A percentile compares a stretch with the other conserved stretches of the same genome.
Evolutionary conservation across 2,113 vertebrate species (phyloP).

Genomic region (Sterna hirundo): DNA sequence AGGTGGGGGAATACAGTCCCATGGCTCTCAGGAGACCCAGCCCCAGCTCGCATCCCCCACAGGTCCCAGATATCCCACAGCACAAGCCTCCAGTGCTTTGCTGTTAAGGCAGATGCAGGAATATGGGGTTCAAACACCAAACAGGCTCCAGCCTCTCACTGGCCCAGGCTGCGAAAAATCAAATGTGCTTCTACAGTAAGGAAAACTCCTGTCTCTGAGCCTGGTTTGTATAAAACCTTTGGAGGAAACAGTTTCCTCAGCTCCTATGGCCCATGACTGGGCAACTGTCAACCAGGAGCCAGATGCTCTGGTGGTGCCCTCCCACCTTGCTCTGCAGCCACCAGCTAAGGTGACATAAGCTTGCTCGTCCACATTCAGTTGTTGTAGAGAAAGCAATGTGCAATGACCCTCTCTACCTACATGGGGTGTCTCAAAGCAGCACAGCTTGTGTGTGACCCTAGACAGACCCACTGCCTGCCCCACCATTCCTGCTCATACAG

Average conservation of each 20-base stretch:
- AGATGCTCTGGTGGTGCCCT: not conserved
- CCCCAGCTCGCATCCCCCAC: not conserved
- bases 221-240: not conserved
- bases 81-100: not conserved
- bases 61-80: not conserved
- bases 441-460: not conserved
- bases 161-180: not conserved
- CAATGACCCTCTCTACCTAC: not conserved
- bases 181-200: not conserved
- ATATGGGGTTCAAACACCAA: not conserved
- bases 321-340: not conserved
- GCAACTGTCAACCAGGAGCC: not conserved
- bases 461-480: not conserved
- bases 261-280: not conserved
- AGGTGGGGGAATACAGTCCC: not conserved
- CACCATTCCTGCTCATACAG: not conserved
- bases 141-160: not conserved
- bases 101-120: not conserved
- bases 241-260: not conserved
- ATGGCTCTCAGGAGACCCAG: not conserved
- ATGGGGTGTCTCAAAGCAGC: not conserved
- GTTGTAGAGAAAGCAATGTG: not conserved
- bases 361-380: not conserved
- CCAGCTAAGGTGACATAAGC: not conserved
- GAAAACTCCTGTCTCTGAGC: not conserved